phyloP scores from a whole-genome alignment of 2,888 invertebrate genomes.

The Drosophila limbata region DNA sequence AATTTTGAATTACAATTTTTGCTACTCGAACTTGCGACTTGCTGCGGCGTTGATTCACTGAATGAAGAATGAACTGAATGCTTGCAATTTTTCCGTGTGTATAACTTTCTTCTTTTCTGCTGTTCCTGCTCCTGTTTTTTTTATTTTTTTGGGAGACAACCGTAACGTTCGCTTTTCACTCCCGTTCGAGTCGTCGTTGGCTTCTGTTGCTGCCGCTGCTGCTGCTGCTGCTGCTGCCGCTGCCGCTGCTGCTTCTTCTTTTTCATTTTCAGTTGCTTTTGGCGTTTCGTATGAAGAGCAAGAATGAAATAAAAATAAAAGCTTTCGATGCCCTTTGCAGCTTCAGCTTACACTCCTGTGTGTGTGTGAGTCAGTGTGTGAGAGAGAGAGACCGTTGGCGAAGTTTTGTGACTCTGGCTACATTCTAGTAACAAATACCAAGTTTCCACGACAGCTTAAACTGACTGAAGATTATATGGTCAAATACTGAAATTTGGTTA shows the following conservation, averaged over 20 bases:
- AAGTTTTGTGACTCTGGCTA: slow-evolving; percentile 39
- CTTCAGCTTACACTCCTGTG: slow-evolving; percentile 36
- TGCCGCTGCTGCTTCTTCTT: slow-evolving; percentile 34
- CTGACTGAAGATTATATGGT: no score
- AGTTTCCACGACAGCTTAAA: neutral
- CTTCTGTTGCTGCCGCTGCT: slow-evolving; percentile 49
- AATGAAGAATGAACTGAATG: slow-evolving; percentile 67
- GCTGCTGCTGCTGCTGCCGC: slow-evolving; percentile 34
- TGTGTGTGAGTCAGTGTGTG: slow-evolving; percentile 4
- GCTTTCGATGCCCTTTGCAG: slow-evolving; percentile 63
- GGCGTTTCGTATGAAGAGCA: slow-evolving; percentile 21
- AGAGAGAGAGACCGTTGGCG: slow-evolving; percentile 4
- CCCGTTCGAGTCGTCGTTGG: slow-evolving; percentile 53
- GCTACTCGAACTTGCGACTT: slow-evolving; percentile 40
- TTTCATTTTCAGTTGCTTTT: neutral
- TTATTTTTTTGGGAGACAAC: slow-evolving; percentile 22
- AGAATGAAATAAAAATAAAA: slow-evolving; percentile 30
- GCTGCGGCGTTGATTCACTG: slow-evolving; percentile 64
- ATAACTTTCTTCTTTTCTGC: slow-evolving; percentile 70
- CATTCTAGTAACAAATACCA: neutral
- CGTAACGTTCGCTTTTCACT: slow-evolving; percentile 58
- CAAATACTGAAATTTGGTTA: neutral
- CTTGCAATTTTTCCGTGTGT: slow-evolving; percentile 82
- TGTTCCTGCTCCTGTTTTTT: slow-evolving; percentile 1
- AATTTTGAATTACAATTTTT: neutral